phyloP scores from a whole-genome alignment of 1,140 invertebrate genomes.

The Proctacanthus coquilletti region DNA sequence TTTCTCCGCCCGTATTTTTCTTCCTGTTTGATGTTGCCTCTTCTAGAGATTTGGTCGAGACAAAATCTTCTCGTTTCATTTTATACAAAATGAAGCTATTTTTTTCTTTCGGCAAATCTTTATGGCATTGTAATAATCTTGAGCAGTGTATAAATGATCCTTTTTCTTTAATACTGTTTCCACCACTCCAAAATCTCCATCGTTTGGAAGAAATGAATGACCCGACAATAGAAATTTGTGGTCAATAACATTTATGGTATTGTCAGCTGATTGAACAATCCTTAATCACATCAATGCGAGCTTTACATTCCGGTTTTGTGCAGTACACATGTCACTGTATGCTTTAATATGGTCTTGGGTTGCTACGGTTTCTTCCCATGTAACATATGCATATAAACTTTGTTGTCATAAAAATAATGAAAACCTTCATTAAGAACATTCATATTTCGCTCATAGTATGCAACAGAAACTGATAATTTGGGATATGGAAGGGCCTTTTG shows the following conservation, averaged over 20 bases:
- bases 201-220: constrained; percentile 15
- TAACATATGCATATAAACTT: neutral
- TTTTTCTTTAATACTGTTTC: constrained; percentile 9
- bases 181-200: constrained; percentile 11
- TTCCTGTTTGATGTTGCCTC: too few relatives aligned
- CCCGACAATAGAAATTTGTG: constrained; percentile 18
- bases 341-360: constrained; percentile 9
- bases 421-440: constrained; percentile 10
- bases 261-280: constrained; percentile 13
- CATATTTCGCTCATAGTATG: constrained; percentile 16
- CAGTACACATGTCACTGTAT: constrained; percentile 16
- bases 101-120: neutral
- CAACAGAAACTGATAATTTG: constrained; percentile 11
- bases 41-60: too few relatives aligned
- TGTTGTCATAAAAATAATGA: constrained; percentile 4
- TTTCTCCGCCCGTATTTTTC: too few relatives aligned
- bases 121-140: constrained; percentile 11
- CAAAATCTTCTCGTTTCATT: neutral
- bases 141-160: constrained; percentile 11
- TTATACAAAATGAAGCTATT: neutral
- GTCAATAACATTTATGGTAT: constrained; percentile 14
- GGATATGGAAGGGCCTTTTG: constrained; percentile 14
- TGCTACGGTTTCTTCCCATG: constrained; percentile 1
- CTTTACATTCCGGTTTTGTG: constrained; percentile 19
- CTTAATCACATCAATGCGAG: constrained; percentile 16